These are phyloP conservation scores for Exocentrus adspersus DNA, from an alignment of 2,888 invertebrate species.

Conservation along the genomic window DNA sequence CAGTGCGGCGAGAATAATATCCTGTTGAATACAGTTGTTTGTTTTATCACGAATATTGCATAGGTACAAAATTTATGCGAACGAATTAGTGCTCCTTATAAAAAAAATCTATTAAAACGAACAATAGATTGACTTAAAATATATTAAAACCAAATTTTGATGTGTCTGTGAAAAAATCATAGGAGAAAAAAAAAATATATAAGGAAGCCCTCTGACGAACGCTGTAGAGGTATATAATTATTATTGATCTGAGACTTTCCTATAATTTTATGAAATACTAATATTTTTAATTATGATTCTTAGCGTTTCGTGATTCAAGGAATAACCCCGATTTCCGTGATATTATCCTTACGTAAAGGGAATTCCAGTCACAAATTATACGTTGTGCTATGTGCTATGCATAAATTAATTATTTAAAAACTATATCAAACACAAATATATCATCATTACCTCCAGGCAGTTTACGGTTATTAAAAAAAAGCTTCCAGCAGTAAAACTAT, in stretches of 20 bases:
- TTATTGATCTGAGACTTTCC: neutral
- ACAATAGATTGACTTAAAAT: too few species aligned
- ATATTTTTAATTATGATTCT: neutral
- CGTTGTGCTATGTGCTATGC: neutral
- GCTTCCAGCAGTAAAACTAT: neutral
- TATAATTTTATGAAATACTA: neutral
- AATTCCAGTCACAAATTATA: neutral
- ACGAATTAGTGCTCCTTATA: too few species aligned
- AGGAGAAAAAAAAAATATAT: too few species aligned
- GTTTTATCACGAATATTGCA: too few species aligned
- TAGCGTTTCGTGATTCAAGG: neutral
- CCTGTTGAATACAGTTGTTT: too few species aligned
- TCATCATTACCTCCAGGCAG: neutral
- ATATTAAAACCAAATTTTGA: too few species aligned
- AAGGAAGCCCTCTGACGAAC: too few species aligned
- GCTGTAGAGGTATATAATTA: neutral
- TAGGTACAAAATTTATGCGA: too few species aligned
- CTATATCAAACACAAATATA: neutral
- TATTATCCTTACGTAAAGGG: neutral
- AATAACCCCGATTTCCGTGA: neutral
- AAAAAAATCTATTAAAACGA: too few species aligned
- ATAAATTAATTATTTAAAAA: constrained; percentile 1
- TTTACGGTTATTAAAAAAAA: neutral
- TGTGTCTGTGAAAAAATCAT: too few species aligned
- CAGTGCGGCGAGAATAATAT: too few species aligned